Conservation (phyloP, 2,113 vertebrate genomes). For the Tricholaema leucomelas region DNA sequence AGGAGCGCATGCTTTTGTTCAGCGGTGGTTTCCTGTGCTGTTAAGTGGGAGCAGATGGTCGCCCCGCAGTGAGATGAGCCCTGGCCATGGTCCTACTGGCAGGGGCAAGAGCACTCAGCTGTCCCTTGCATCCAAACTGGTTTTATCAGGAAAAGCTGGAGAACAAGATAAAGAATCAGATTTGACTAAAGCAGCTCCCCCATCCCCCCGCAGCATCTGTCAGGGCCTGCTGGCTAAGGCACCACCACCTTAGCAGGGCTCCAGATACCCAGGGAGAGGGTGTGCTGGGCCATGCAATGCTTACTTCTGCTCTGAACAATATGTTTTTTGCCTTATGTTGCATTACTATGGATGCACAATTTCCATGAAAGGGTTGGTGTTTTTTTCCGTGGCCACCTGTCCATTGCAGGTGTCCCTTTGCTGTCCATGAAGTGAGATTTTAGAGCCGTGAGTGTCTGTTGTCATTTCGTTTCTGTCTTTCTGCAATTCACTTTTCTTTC, state of each 20-base stretch:
- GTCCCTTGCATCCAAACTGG: constrained; percentile 57
- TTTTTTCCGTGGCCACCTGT: constrained; percentile 36
- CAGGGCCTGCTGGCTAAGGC: constrained; percentile 39
- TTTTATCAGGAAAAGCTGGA: constrained; percentile 64
- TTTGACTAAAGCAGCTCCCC: constrained; percentile 30
- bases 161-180: constrained; percentile 57
- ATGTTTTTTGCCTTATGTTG: constrained; percentile 43
- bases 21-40: constrained; percentile 66
- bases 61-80: constrained; percentile 62
- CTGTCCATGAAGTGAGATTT: not conserved
- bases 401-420: not conserved
- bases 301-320: not conserved
- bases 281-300: not conserved
- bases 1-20: constrained; percentile 60
- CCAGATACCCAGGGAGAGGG: constrained; percentile 21
- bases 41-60: constrained; percentile 74
- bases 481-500: not conserved
- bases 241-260: not conserved
- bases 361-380: not conserved
- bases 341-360: constrained; percentile 14
- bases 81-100: constrained; percentile 69
- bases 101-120: constrained; percentile 68
- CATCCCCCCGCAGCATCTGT: constrained; percentile 56
- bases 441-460: not conserved
- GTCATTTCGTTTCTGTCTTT: not conserved